Evolutionary conservation across 2,113 vertebrate genomes (phyloP), one percentile per base, ranked within the genome.

Genomic region (Macrotus californicus): DNA sequence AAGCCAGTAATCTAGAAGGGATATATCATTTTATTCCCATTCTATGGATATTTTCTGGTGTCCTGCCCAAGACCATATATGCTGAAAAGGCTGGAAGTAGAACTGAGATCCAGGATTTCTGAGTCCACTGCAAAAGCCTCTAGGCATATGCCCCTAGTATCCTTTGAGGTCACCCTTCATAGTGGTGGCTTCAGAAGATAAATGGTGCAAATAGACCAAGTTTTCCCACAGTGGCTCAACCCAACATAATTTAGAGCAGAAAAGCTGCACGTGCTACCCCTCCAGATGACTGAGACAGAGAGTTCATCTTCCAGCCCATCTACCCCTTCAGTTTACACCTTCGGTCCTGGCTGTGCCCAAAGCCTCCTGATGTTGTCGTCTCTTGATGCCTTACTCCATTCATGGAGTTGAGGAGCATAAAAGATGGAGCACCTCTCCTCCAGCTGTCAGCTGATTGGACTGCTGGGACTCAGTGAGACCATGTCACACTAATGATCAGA

Each of bases 351-450:
- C 86, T 75, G 13, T 75, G 26, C 73, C n/a, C 89, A 72, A 64
- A 79, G 41, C 36, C 29, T 52, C 82, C 69, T 52, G 48, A 82
- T 39, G 26, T 67, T 31, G 24, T 86, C 39, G n/a, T 75, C 56
- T 94, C 87, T 75, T 59, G 89, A 93, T 36, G 72, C 41, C 64
- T 91, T 83, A 87, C 95, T 81, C 75, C 72, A 61, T 76, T 75
- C 89, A 59, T 6, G 50, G 54, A 83, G 21, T 22, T 46, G 77
- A 94, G 54, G 91, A 52, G 79, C 89, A 72, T 83, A 66, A 86
- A 67, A 36, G 34, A 73, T 22, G 9, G 39, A 52, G 12, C 11
- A 8, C 21, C 22, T 66, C 59, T 86, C 43, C 41, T 73, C 22
- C 46, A 72, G 34, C 87, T 56, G 36, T 61, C 81, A 48, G 72